These are phyloP conservation scores for Papilio protenor DNA, from an alignment of 2,888 invertebrate species.

Conservation along the genomic window DNA sequence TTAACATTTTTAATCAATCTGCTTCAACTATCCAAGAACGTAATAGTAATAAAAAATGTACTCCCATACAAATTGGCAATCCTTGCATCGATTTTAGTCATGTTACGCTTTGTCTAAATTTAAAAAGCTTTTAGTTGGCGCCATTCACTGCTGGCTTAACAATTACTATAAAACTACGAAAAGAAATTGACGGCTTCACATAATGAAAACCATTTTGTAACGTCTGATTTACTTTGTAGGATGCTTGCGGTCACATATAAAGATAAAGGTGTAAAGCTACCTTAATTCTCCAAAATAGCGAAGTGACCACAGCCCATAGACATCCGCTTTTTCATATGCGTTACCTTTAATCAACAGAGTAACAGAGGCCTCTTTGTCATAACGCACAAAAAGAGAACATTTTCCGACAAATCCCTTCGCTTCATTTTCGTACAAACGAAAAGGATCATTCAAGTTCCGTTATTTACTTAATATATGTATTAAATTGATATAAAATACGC, in stretches of 20 bases:
- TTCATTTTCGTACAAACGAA: too few species aligned
- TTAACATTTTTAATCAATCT: not conserved
- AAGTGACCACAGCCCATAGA: too few species aligned
- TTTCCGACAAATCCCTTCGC: too few species aligned
- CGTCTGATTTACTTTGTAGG: not conserved
- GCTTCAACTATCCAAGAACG: not conserved
- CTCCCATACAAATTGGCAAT: not conserved
- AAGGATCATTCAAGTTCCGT: not conserved
- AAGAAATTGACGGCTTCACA: not conserved
- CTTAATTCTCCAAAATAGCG: too few species aligned
- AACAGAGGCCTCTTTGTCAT: too few species aligned
- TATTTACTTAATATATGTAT: not conserved
- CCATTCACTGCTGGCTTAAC: not conserved
- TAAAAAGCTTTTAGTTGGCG: not conserved
- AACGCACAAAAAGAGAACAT: too few species aligned
- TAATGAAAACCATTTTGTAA: not conserved
- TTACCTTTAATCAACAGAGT: too few species aligned
- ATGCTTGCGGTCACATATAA: not conserved
- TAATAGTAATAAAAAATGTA: not conserved
- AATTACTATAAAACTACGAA: not conserved
- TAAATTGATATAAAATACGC: not conserved
- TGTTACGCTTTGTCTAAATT: not conserved
- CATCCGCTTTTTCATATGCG: too few species aligned
- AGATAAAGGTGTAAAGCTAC: too few species aligned
- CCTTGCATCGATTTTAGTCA: not conserved